Base-by-base conservation (phyloP, 2,113 vertebrate species). In the Alethe castanea region DNA sequence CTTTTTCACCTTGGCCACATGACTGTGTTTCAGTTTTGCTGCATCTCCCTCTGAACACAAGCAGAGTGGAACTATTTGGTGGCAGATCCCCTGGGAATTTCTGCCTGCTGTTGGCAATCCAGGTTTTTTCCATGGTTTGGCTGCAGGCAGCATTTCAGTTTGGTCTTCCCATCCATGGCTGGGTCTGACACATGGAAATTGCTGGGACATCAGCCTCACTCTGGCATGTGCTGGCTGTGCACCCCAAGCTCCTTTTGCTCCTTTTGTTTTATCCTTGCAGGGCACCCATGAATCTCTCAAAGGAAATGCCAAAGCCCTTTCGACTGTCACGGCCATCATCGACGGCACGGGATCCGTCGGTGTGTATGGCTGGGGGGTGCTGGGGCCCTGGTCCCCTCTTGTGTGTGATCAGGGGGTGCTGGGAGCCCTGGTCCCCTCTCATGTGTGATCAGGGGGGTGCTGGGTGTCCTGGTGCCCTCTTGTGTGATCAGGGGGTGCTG, bases 321-420 rank as follows among this genome's bases (percentile, higher is more conserved):
- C 99, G 13, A 99, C 99, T 0, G 99, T 99, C 67, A 99, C 99
- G 0, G 99, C 99, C 38, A 99, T 99, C 95, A 99, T 99, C 4
- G 99, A 99, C 0, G 99, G 99, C 62, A 99, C 99, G 0, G 99
- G 99, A 35, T 99, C 99, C 8, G 64, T 99, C 82, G 99, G 99
- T 99, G 59, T 3, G 98, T 98, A 50, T 5, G 11, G 29, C 23
- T 2, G 11, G 71, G 71, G 76, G 25, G 4, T 35, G 44, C n/a
- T 52, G 10, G 44, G 53, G 33, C 35, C 25, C 74, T 8, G 4
- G 11, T 4, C 17, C 47, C 24, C 31, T 35, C 25, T 28, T 4
- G 0, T 9, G 11, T 2, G 0, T 9, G 17, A 11, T 1, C 13
- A 5, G 47, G 11, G 70, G 29, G 5, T n/a, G 44, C 33, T 50